Evolutionary conservation across 2,113 vertebrate genomes (phyloP), one percentile per base, ranked within the genome.

Genomic region (Periophthalmus modestus): DNA sequence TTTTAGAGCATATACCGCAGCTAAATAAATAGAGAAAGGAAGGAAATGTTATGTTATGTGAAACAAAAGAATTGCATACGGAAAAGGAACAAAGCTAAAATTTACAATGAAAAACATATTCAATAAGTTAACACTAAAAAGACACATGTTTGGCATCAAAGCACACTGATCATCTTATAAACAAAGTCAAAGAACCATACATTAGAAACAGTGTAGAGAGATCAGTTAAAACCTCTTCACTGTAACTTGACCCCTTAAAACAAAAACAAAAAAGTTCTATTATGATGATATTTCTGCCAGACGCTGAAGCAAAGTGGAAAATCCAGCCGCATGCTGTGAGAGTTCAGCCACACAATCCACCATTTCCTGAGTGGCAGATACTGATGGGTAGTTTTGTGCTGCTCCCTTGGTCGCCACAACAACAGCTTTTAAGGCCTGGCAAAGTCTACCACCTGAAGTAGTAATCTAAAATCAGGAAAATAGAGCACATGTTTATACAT

Each of bases 391-490:
- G 83, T 93, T 94, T 68, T 96, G 91, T 24, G 95, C 96, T 0
- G 96, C 96, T 0, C 94, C 94, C 83, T 97, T 97, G 68, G 96
- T 95, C 3, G 96, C 95, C 61, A 96, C 93, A 1, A 97, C 96
- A 0, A 96, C 94, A 16, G 94, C 88, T 79, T 95, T 94, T 62
- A 97, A 80, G 61, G 95, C 94, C 77, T 96, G 95, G 88, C 95
- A 95, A 54, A 97, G 93, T 0, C 92, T 89, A 4, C 93, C 89
- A 13, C 95, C 95, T 0, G 94, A 95, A 2, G 94, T 94, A 36
- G 94, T 94, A 21, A 96, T 94, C 93, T 94, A 70, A 47, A 15
- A 7, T 48, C 5, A 21, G 36, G 77, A 59, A 14, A 46, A 68
- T 75, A 58, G 18, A 1, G 10, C 0, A 66, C 13, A 63, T 33